These are phyloP conservation scores for Anguilla marmorata DNA, from an alignment of 2,797 vertebrate species.

Conservation along the genomic window DNA sequence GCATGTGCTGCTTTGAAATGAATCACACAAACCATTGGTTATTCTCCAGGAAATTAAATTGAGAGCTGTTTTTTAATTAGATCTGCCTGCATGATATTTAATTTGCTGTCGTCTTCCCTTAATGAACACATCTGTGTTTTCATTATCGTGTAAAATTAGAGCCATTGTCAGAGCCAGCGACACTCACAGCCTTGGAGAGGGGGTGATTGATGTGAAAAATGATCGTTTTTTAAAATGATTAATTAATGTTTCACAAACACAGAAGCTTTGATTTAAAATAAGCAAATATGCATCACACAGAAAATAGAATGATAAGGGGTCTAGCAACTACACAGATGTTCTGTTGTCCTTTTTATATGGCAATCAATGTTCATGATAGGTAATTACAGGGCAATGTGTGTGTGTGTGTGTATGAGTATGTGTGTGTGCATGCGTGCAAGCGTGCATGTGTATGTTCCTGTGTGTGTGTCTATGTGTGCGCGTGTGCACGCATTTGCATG, in stretches of 20 bases:
- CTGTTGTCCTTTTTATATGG: neutral
- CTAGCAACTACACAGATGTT: neutral
- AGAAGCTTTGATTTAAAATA: neutral
- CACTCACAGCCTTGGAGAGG: neutral
- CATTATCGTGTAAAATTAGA: conserved; percentile 9
- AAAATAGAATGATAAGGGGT: neutral
- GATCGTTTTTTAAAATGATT: neutral
- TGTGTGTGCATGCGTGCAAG: neutral
- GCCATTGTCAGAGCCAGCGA: conserved; percentile 6
- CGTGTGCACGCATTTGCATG: neutral
- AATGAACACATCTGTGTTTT: conserved; percentile 31
- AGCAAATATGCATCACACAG: neutral
- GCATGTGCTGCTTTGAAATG: conserved; percentile 19
- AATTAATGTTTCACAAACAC: neutral
- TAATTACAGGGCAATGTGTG: neutral
- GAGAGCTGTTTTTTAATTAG: conserved; percentile 28
- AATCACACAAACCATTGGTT: conserved; percentile 14
- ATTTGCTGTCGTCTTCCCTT: conserved; percentile 23
- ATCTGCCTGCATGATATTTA: conserved; percentile 16
- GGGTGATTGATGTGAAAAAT: neutral
- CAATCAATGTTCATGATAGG: neutral
- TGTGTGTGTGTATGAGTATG: neutral
- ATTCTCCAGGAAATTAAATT: conserved; percentile 25
- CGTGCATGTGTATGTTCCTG: neutral
- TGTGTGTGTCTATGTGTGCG: neutral